Base-by-base conservation (phyloP, 2,888 invertebrate genomes). In the Drosophila demipolita region DNA sequence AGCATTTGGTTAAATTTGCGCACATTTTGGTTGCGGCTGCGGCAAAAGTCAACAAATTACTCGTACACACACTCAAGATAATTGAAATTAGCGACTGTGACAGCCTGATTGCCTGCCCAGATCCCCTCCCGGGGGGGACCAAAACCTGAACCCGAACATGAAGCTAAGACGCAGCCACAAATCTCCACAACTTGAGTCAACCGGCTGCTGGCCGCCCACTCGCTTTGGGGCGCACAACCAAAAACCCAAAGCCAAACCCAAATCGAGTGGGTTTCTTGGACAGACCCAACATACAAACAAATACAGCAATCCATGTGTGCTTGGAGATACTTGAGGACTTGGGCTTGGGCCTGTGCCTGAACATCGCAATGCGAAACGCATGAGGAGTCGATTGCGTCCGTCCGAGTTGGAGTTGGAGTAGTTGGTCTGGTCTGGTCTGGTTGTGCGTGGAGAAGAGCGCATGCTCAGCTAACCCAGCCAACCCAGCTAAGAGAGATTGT, bases 1-100 rank as follows among this genome's bases (percentile, higher is more conserved):
- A 49, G 53, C 54, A 53, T 54, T 77, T 66, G 63, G 50, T 36
- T 71, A 45, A 76, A 75, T 64, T 80, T 77, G 71, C 71, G 66
- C 49, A 67, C 62, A 69, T 64, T 79, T 66, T 35, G 61, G 40
- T 53, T 62, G 69, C 50, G 48, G 50, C 42, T 50, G 40, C 64
- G 69, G 40, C 64, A 72, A 89, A 80, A 87, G 83, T 72, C 77
- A 87, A 89, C 85, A 85, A 85, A 85, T 85, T 87, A 89, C 90
- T 65, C 73, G 80, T 85, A 78, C 78, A 79, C 66, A 85, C 86
- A 85, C 78, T 88, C 65, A 70, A 89, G 89, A 86, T 89, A 85
- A 85, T 85, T 85, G 85, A 85, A 85, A 85, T 85, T 85, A 85
- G 85, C 85, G 84, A 71, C 87, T 89, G 84, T 85, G 85, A 85